Evolutionary conservation across 2,797 vertebrate genomes (phyloP).

Genomic region (Pangasius djambal): DNA sequence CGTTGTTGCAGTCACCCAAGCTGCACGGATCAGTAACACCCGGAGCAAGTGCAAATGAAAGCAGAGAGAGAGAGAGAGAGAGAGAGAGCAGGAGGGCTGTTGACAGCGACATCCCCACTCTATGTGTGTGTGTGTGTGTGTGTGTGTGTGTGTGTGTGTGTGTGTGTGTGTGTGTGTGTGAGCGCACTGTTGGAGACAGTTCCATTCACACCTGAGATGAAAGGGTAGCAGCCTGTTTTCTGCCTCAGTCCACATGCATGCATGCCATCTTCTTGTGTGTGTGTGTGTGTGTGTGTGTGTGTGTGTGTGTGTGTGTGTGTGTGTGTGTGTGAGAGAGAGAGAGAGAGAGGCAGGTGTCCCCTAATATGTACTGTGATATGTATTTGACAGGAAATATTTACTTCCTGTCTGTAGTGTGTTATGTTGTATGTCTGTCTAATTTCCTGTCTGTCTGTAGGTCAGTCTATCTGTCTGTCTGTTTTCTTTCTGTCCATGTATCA

Average conservation of each 20-base stretch:
- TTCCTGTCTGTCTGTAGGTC: neutral
- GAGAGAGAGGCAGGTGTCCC: neutral
- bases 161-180: constrained; percentile 49
- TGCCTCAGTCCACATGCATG: constrained; percentile 56
- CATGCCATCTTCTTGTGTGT: constrained; percentile 7
- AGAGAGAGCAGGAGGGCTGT: constrained; percentile 21
- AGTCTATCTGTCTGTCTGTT: neutral
- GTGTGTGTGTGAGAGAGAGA: no score
- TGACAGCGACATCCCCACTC: no score
- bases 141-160: constrained; percentile 38
- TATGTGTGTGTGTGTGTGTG: constrained; percentile 1
- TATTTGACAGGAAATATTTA: constrained; percentile 14
- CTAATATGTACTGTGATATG: neutral
- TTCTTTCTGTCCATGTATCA: neutral
- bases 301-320: no score
- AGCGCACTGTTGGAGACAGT: constrained; percentile 32
- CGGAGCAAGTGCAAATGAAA: constrained; percentile 61
- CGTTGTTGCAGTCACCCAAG: constrained; percentile 65
- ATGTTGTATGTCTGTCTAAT: neutral
- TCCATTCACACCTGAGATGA: constrained; percentile 72
- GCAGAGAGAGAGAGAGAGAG: constrained; percentile 19
- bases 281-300: constrained; percentile 39
- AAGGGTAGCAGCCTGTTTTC: constrained; percentile 54
- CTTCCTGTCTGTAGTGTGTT: constrained; percentile 10
- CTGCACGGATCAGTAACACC: constrained; percentile 69